Evolutionary conservation across 2,797 vertebrate species (phyloP).

Genomic region (Kryptopterus vitreolus): DNA sequence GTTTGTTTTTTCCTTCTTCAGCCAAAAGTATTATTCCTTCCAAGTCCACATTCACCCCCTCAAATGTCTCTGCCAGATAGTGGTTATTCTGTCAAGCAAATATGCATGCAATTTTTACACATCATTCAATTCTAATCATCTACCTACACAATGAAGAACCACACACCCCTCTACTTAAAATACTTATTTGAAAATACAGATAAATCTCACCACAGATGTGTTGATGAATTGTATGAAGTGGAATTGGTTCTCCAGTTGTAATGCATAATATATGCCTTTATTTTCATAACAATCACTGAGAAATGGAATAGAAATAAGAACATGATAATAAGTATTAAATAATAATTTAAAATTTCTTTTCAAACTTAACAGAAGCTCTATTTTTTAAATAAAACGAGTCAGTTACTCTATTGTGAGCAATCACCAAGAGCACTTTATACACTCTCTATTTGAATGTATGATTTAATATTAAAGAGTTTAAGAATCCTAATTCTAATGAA

Average conservation of each 20-base stretch:
- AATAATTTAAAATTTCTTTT: too few relatives aligned
- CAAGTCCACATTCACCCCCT: conserved; percentile 79
- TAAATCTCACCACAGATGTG: conserved; percentile 78
- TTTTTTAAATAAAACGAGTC: not conserved
- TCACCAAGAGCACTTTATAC: not conserved
- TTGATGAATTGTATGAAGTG: conserved; percentile 84
- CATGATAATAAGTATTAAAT: too few relatives aligned
- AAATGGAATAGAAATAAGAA: not conserved
- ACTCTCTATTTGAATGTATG: not conserved
- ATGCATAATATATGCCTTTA: conserved; percentile 86
- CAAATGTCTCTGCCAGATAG: conserved; percentile 78
- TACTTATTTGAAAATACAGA: not conserved
- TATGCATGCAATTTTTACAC: conserved; percentile 8
- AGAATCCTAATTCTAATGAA: not conserved
- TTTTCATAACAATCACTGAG: conserved; percentile 87
- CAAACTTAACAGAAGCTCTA: not conserved
- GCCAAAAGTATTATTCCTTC: conserved; percentile 80
- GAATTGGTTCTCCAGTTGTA: conserved; percentile 87
- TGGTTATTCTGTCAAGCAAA: conserved; percentile 76
- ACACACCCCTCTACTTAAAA: not conserved
- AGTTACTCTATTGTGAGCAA: not conserved
- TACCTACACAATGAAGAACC: too few relatives aligned
- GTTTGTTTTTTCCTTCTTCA: conserved; percentile 78
- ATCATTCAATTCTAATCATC: not conserved
- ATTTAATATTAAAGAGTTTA: not conserved